phyloP scores from a whole-genome alignment of 1,140 invertebrate genomes.

The Camponotus vicinus region DNA sequence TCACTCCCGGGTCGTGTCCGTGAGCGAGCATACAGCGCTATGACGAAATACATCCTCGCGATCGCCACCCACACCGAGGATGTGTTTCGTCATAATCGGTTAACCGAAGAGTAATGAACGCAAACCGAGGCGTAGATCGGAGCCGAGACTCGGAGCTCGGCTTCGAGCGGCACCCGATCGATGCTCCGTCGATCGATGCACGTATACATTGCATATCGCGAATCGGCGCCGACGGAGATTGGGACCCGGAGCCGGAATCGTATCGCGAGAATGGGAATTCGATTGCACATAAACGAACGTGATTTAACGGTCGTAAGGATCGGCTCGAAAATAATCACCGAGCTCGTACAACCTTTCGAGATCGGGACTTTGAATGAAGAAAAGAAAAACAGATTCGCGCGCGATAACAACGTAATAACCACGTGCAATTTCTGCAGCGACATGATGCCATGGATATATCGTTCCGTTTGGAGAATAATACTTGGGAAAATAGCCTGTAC shows the following conservation, averaged over 20 bases:
- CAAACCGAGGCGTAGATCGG: constrained; percentile 19
- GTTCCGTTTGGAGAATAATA: not conserved
- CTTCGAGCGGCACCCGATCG: constrained; percentile 16
- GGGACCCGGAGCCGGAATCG: constrained; percentile 2
- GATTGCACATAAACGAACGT: constrained; percentile 10
- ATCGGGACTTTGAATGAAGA: not conserved
- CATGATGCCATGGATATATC: not conserved
- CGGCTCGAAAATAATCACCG: not conserved
- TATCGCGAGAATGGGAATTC: not conserved
- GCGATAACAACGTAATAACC: not conserved
- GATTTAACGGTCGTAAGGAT: not conserved
- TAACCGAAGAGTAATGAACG: constrained; percentile 41
- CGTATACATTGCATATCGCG: constrained; percentile 7
- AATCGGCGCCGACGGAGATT: not conserved
- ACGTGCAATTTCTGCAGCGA: not conserved
- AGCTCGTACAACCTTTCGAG: not conserved
- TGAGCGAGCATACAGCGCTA: constrained; percentile 31
- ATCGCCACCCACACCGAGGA: constrained; percentile 63
- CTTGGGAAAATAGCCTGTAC: not conserved
- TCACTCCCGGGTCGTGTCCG: constrained; percentile 16
- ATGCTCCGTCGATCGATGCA: constrained; percentile 1
- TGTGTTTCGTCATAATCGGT: constrained; percentile 61
- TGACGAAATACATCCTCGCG: constrained; percentile 66
- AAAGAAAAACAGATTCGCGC: not conserved
- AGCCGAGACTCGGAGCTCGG: not conserved